Conservation (phyloP, 2,113 vertebrate species). For the Salvelinus alpinus region DNA sequence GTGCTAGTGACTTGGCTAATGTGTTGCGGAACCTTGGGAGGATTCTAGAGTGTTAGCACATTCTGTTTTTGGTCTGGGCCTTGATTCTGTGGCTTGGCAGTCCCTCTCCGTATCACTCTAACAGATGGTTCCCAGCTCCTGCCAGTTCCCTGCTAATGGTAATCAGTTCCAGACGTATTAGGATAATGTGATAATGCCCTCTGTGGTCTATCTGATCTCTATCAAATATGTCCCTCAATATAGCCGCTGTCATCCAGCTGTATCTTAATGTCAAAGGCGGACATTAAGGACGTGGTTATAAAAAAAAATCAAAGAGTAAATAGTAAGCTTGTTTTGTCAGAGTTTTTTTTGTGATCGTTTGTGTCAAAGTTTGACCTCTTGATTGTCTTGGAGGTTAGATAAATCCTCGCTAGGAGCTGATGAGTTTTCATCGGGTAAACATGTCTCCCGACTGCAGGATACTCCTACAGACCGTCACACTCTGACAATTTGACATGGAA, state of each 20-base stretch:
- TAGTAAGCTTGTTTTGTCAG: slow-evolving; percentile 25
- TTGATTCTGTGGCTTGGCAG: slow-evolving; percentile 51
- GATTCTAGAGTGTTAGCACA: slow-evolving; percentile 43
- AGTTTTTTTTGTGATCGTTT: slow-evolving; percentile 14
- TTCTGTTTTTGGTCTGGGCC: slow-evolving; percentile 28
- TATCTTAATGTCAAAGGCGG: slow-evolving; percentile 44
- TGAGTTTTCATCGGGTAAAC: background rate
- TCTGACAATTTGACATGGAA: slow-evolving; percentile 63
- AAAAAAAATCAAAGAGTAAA: slow-evolving; percentile 9
- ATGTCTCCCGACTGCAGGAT: background rate
- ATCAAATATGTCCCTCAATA: slow-evolving; percentile 66
- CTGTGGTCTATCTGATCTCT: slow-evolving; percentile 67
- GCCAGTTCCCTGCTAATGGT: slow-evolving; percentile 73
- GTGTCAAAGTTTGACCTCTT: slow-evolving; percentile 19
- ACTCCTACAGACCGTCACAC: slow-evolving; percentile 34
- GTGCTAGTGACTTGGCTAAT: slow-evolving; percentile 36
- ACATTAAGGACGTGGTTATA: slow-evolving; percentile 42
- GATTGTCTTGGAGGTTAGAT: slow-evolving; percentile 12
- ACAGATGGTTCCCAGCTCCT: slow-evolving; percentile 62
- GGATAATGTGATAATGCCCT: slow-evolving; percentile 70
- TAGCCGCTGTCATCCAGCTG: slow-evolving; percentile 51
- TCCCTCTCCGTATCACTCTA: slow-evolving; percentile 46
- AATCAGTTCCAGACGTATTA: slow-evolving; percentile 74
- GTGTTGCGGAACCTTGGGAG: slow-evolving; percentile 45
- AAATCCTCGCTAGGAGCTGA: background rate